Percentiles rank a stretch among this genome's conserved stretches.
phyloP scores from a whole-genome alignment of 2,797 vertebrate genomes.

The Scyliorhinus canicula region DNA sequence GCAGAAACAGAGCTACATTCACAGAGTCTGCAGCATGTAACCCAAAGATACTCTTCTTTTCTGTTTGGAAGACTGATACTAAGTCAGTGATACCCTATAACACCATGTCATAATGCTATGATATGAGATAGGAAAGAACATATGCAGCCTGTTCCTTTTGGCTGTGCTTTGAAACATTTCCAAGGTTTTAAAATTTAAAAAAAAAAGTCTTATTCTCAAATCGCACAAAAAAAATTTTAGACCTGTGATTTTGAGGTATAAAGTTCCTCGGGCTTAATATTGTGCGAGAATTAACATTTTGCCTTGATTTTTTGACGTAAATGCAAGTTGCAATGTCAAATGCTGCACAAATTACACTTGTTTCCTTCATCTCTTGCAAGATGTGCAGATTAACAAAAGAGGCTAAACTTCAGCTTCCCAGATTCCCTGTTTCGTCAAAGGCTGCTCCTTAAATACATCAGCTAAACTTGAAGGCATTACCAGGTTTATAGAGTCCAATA shows the following conservation, averaged over 20 bases:
- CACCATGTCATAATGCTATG: neutral
- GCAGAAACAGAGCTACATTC: conserved; percentile 36
- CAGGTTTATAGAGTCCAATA: neutral
- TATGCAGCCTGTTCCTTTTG: neutral
- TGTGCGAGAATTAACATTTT: neutral
- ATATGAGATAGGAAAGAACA: neutral
- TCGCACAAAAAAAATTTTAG: neutral
- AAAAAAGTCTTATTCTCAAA: neutral
- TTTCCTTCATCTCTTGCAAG: neutral
- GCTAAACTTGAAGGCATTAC: neutral
- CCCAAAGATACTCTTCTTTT: conserved; percentile 39
- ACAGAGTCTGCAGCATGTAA: conserved; percentile 40
- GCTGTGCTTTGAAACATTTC: neutral
- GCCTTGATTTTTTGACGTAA: neutral
- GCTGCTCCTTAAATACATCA: neutral
- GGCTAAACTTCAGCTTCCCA: neutral
- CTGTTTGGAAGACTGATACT: conserved; percentile 11
- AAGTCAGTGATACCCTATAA: neutral
- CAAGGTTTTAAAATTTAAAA: neutral
- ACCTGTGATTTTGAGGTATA: neutral
- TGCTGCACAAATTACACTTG: neutral
- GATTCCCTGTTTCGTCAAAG: neutral
- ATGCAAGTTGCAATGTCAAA: neutral
- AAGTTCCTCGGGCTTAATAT: neutral
- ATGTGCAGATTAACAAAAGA: neutral